Conservation (phyloP, 2,888 invertebrate species). For the Cacoxenus indagator region DNA sequence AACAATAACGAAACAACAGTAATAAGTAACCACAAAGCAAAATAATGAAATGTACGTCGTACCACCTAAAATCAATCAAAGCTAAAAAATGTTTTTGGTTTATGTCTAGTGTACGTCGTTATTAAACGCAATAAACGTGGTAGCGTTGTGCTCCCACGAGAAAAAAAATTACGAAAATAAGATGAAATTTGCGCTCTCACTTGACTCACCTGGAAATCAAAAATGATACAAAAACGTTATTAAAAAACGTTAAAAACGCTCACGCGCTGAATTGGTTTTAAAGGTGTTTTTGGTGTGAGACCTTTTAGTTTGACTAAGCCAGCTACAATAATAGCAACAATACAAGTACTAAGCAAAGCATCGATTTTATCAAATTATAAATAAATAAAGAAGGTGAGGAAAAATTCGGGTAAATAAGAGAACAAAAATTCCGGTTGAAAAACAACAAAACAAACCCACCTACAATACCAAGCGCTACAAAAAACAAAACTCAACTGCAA, state of each 20-base stretch:
- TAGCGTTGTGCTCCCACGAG: background rate
- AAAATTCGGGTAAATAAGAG: constrained; percentile 8
- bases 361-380: constrained; percentile 18
- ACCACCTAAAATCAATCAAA: no score
- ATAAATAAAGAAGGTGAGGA: constrained; percentile 17
- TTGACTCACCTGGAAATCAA: background rate
- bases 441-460: constrained; percentile 12
- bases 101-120: background rate
- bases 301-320: background rate
- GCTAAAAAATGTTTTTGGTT: no score
- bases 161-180: background rate
- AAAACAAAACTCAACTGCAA: background rate
- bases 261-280: no score
- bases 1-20: background rate
- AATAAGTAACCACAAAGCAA: no score
- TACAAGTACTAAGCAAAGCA: background rate
- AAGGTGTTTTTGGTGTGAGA: no score
- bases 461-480: background rate
- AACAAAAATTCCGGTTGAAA: no score
- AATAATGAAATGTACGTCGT: no score
- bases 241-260: background rate
- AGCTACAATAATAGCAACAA: background rate
- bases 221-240: background rate
- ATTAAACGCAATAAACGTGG: background rate
- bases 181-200: background rate